These are phyloP conservation scores for Peromyscus maniculatus DNA, from an alignment of 2,113 vertebrate genomes.

Conservation along the genomic window DNA sequence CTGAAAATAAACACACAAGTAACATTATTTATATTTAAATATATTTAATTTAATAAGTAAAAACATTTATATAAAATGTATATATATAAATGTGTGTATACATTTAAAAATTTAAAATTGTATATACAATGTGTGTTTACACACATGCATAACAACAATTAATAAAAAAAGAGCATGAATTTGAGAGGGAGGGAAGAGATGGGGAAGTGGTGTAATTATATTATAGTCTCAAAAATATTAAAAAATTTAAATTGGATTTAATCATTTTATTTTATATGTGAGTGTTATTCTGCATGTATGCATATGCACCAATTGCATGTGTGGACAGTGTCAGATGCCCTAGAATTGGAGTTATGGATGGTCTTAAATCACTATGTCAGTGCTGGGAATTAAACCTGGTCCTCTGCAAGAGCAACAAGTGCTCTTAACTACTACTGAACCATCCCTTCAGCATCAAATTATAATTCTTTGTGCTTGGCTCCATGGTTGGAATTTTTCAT, in stretches of 20 bases:
- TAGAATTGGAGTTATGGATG: background rate
- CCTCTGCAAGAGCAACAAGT: background rate
- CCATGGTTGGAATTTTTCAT: slow-evolving; percentile 29
- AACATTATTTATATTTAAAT: background rate
- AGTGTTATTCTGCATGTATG: background rate
- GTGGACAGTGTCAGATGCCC: background rate
- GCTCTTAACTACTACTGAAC: background rate
- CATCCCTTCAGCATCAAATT: background rate
- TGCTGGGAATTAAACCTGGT: background rate
- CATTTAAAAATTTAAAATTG: no score
- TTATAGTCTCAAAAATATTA: background rate
- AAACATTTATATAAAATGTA: no score
- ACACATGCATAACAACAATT: background rate
- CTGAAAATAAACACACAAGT: background rate
- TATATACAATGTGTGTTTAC: background rate
- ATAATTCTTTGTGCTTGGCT: background rate
- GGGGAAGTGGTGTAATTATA: background rate
- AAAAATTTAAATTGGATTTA: background rate
- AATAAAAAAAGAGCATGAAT: background rate
- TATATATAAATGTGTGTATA: background rate
- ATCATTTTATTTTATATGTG: background rate
- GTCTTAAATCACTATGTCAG: background rate
- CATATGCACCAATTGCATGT: background rate
- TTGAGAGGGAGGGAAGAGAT: background rate
- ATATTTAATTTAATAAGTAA: no score